Evolutionary conservation across 1,140 invertebrate species (phyloP).

Genomic region (Aradophagus sp.): DNA sequence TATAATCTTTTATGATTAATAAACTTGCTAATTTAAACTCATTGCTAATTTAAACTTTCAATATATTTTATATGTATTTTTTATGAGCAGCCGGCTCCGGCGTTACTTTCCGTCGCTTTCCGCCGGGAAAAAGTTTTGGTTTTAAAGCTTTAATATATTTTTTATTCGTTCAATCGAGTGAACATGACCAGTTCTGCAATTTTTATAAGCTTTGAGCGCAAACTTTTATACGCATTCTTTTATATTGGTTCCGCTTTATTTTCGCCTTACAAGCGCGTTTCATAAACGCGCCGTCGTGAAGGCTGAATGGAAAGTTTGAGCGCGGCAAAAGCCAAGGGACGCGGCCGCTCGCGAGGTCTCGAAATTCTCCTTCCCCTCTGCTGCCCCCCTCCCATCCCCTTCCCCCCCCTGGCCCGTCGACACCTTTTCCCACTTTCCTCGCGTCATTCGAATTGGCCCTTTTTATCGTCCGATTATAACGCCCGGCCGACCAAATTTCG

Average conservation of each 20-base stretch:
- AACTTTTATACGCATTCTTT: slow-evolving; percentile 60
- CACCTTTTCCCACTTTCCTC: too few species aligned
- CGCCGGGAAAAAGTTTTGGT: slow-evolving; percentile 51
- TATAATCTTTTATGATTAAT: slow-evolving; percentile 57
- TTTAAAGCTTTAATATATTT: slow-evolving; percentile 59
- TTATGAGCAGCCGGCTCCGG: slow-evolving; percentile 45
- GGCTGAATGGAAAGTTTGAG: slow-evolving; percentile 50
- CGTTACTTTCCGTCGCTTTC: slow-evolving; percentile 48
- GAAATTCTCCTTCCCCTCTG: too few species aligned
- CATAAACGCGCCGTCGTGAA: slow-evolving; percentile 54
- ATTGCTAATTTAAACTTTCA: slow-evolving; percentile 54
- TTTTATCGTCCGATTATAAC: slow-evolving; percentile 18
- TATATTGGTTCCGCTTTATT: slow-evolving; percentile 57
- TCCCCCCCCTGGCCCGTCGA: too few species aligned
- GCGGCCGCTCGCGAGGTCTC: slow-evolving; percentile 17
- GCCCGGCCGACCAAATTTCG: slow-evolving; percentile 10
- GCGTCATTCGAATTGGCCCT: too few species aligned
- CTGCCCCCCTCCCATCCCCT: too few species aligned
- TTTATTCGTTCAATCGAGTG: slow-evolving; percentile 59
- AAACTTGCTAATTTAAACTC: slow-evolving; percentile 52
- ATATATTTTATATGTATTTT: slow-evolving; percentile 58
- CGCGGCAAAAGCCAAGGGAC: slow-evolving; percentile 20
- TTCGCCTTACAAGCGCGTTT: slow-evolving; percentile 53
- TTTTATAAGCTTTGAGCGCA: slow-evolving; percentile 56
- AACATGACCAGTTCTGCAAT: slow-evolving; percentile 59